Base-by-base conservation (phyloP, 2,888 invertebrate genomes). In the Heliothis peltigera region DNA sequence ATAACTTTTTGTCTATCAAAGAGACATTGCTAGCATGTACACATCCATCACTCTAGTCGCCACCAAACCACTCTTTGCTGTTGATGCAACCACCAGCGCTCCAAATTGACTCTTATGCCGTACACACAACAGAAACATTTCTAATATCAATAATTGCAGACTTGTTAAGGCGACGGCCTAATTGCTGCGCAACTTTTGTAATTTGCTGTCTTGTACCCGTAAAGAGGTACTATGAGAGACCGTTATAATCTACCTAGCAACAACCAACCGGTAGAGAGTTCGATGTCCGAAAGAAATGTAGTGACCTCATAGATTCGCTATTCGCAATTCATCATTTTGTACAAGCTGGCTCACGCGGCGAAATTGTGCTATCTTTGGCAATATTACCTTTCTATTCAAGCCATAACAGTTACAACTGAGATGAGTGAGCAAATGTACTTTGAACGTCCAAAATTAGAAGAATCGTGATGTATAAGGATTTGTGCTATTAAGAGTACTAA, bases 241-340 rank as follows among this genome's bases (percentile, higher is more conserved):
- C 93, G 94, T 94, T 94, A 94, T 84, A 84, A 87, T 89, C 85
- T 84, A 87, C 89, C 81, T 88, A 87, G 90, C 87, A 89, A 91
- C 92, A 81, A 66, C 87, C 86, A 89, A 87, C 86, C 86, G 79
- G 78, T 79, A 79, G 66, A 81, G 88, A 89, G 94, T 93, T 94
- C 94, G 90, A 91, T 84, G 95, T 76, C 94, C 93, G 91, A 86
- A 73, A 73, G 87, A 89, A 92, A 92, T 92, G 92, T 90, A 87
- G 86, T 89, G 90, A 93, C 89, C 91, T 91, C 91, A 91, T 90
- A 87, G 88, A 92, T 91, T 92, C 81, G 87, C 87, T 80, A 90
- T 89, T 92, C 86, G 90, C 92, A 88, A 92, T 94, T 92, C 91
- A 92, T 93, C 91, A 91, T 93, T 89, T 89, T 84, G 86, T 85